Percentiles rank a stretch among this genome's conserved stretches.
phyloP scores from a whole-genome alignment of 1,140 invertebrate species.

The Nephotettix cincticeps region DNA sequence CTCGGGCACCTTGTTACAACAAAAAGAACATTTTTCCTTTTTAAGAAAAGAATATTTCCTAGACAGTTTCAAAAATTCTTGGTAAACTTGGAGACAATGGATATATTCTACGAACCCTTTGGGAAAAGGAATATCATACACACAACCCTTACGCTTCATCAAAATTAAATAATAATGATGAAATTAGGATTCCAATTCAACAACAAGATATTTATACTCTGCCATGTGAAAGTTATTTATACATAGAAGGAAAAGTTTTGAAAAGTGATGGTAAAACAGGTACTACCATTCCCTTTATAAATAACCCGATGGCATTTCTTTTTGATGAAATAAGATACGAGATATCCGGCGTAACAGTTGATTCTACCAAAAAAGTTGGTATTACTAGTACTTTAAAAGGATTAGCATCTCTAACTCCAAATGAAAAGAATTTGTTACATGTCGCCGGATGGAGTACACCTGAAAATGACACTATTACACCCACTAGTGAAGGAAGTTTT shows the following conservation, averaged over 20 bases:
- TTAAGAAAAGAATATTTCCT: too few species aligned
- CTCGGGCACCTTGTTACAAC: too few species aligned
- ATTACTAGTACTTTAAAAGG: constrained; percentile 47
- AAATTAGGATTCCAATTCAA: constrained; percentile 43
- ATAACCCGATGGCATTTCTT: constrained; percentile 39
- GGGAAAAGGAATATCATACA: too few species aligned
- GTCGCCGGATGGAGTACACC: too few species aligned
- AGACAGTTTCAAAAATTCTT: too few species aligned
- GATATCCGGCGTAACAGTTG: constrained; percentile 48
- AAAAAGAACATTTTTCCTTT: too few species aligned
- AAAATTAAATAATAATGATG: constrained; percentile 36
- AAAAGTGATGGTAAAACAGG: background rate
- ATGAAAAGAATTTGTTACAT: constrained; percentile 35
- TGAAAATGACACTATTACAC: too few species aligned
- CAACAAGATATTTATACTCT: constrained; percentile 47
- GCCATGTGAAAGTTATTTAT: constrained; percentile 42
- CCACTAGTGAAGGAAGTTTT: too few species aligned
- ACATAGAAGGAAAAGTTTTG: constrained; percentile 39
- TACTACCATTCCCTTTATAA: background rate
- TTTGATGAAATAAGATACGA: constrained; percentile 52
- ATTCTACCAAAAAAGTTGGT: constrained; percentile 47
- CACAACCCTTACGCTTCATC: constrained; percentile 41
- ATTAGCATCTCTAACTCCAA: constrained; percentile 39
- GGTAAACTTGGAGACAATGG: too few species aligned
- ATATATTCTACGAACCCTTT: too few species aligned